These are phyloP conservation scores for Lophochroa leadbeateri DNA, from an alignment of 2,113 vertebrate genomes.

Conservation along the genomic window DNA sequence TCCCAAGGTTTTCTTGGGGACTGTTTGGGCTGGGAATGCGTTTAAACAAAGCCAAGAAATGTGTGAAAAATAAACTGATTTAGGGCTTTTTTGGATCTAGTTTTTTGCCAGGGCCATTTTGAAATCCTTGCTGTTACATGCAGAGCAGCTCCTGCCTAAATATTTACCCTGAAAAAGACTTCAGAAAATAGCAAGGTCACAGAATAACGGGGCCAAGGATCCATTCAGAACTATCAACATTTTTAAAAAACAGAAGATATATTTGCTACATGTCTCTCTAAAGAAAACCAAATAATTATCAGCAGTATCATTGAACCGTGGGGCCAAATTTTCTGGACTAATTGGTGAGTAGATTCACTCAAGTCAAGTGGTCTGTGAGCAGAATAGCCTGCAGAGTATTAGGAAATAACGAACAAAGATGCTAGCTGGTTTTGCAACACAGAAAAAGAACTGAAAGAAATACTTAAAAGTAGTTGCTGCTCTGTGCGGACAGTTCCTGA, in stretches of 20 bases:
- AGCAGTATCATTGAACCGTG: background rate
- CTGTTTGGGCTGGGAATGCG: background rate
- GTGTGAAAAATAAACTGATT: background rate
- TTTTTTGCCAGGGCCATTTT: background rate
- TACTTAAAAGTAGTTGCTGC: background rate
- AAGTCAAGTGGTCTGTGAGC: background rate
- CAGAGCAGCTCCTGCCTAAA: background rate
- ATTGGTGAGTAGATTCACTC: background rate
- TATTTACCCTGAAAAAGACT: slow-evolving; percentile 33
- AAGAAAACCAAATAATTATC: background rate
- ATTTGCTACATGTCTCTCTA: background rate
- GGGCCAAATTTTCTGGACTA: background rate
- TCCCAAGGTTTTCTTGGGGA: background rate
- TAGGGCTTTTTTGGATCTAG: background rate
- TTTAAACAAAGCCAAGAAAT: background rate
- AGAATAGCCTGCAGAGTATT: background rate
- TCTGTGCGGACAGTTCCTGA: background rate
- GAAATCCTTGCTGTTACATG: background rate
- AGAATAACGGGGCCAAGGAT: slow-evolving; percentile 41
- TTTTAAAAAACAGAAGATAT: background rate
- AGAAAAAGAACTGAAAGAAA: background rate
- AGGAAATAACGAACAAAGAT: background rate
- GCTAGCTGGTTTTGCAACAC: background rate
- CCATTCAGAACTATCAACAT: background rate
- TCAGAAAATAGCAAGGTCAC: slow-evolving; percentile 42